Percentiles rank a stretch among this genome's conserved stretches.
Conservation (phyloP, 2,797 vertebrate genomes). For the Anguilla megastoma region DNA sequence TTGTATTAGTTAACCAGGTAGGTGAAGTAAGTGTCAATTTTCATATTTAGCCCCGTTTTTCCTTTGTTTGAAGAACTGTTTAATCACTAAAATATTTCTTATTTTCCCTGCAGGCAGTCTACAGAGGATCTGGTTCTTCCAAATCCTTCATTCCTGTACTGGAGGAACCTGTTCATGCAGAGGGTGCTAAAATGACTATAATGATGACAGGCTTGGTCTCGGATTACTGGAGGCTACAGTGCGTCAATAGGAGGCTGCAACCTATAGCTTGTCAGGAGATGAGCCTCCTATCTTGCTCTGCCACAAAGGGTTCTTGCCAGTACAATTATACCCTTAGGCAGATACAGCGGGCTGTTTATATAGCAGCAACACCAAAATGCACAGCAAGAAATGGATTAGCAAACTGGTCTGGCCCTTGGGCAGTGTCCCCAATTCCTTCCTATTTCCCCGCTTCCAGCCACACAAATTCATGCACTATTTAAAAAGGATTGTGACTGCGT, state of each 20-base stretch:
- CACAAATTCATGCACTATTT: background rate
- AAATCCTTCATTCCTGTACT: background rate
- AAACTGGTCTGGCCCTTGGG: background rate
- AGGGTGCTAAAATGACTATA: constrained; percentile 2
- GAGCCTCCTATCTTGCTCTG: constrained; percentile 16
- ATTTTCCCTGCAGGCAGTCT: constrained; percentile 7
- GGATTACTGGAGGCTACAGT: background rate
- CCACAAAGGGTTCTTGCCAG: background rate
- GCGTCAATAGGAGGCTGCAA: background rate
- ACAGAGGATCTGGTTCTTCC: background rate
- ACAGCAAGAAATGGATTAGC: background rate
- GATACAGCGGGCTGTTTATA: constrained; percentile 15
- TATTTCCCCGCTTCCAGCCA: background rate
- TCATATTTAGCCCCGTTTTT: background rate
- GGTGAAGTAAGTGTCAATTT: constrained; percentile 19
- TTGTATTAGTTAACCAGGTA: background rate
- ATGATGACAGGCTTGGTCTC: background rate
- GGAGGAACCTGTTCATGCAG: background rate
- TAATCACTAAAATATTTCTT: background rate
- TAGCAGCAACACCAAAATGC: background rate
- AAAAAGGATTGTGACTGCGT: background rate
- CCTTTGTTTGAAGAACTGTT: background rate
- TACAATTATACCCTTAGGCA: background rate
- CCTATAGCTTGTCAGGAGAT: constrained; percentile 13
- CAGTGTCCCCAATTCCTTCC: background rate